A percentile compares a stretch with the other conserved stretches of the same genome.
Evolutionary conservation across 2,113 vertebrate genomes (phyloP).

Genomic region (Vulpes ferrilata): DNA sequence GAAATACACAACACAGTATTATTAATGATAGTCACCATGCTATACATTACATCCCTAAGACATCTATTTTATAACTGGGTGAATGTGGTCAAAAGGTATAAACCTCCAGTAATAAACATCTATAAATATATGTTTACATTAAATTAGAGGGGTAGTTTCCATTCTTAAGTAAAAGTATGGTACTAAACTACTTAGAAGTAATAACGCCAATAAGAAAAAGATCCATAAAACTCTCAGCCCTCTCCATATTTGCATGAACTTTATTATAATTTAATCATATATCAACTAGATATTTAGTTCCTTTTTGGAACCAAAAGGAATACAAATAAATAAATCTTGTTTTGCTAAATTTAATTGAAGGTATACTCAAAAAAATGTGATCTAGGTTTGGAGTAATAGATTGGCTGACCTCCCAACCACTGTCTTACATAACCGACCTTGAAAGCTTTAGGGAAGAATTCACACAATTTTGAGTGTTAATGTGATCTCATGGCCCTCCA

Average conservation of each 20-base stretch:
- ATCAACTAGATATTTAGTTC: constrained; percentile 45
- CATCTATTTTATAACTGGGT: background rate
- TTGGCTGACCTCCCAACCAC: background rate
- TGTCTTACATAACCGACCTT: background rate
- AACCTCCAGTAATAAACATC: background rate
- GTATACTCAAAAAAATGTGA: constrained; percentile 23
- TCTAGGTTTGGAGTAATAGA: background rate
- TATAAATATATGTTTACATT: constrained; percentile 45
- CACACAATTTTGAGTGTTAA: background rate
- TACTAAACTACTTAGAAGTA: background rate
- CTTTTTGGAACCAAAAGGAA: constrained; percentile 57
- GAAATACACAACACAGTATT: background rate
- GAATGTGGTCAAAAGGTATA: background rate
- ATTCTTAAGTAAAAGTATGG: constrained; percentile 19
- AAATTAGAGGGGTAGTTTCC: background rate
- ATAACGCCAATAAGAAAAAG: constrained; percentile 3
- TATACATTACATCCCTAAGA: background rate
- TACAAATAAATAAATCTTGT: constrained; percentile 55
- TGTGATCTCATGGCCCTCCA: background rate
- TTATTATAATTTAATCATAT: constrained; percentile 60
- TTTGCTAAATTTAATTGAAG: constrained; percentile 47
- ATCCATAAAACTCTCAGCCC: background rate
- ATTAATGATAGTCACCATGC: background rate
- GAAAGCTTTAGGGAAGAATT: background rate
- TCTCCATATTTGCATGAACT: background rate